Percentiles rank a stretch among this genome's conserved stretches.
These are phyloP conservation scores for Odocoileus virginianus DNA, from an alignment of 2,113 vertebrate genomes.

Conservation along the genomic window DNA sequence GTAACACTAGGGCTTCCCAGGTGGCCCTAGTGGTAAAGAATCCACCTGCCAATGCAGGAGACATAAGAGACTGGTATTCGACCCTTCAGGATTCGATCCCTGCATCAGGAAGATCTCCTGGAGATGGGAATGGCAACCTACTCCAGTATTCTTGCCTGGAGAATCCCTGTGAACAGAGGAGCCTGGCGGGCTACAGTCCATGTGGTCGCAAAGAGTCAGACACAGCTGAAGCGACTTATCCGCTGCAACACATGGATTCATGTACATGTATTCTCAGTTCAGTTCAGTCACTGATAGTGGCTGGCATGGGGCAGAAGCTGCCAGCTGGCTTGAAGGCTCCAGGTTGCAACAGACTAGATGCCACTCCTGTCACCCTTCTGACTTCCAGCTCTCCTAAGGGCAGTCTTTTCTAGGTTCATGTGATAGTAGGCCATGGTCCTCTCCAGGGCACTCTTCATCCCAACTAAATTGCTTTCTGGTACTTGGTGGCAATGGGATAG, in stretches of 20 bases:
- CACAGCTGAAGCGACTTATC: background rate
- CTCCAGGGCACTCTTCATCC: background rate
- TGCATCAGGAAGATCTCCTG: background rate
- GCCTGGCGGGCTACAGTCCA: background rate
- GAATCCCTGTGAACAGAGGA: background rate
- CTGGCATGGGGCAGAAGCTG: background rate
- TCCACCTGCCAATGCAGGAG: background rate
- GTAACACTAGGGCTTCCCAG: background rate
- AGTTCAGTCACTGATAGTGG: background rate
- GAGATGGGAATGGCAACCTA: background rate
- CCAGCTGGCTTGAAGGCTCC: background rate
- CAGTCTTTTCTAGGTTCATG: background rate
- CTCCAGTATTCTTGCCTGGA: background rate
- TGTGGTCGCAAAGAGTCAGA: fast-evolving
- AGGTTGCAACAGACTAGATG: background rate
- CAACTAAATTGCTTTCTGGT: background rate
- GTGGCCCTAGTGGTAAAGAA: background rate
- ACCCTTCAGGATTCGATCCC: background rate
- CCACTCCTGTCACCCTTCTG: background rate
- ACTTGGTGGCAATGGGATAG: background rate
- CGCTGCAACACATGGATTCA: background rate
- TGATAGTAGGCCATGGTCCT: background rate
- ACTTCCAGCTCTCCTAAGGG: background rate
- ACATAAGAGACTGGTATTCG: background rate
- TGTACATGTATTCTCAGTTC: background rate